These are phyloP conservation scores for Dipodomys merriami DNA, from an alignment of 2,113 vertebrate genomes.

Conservation along the genomic window DNA sequence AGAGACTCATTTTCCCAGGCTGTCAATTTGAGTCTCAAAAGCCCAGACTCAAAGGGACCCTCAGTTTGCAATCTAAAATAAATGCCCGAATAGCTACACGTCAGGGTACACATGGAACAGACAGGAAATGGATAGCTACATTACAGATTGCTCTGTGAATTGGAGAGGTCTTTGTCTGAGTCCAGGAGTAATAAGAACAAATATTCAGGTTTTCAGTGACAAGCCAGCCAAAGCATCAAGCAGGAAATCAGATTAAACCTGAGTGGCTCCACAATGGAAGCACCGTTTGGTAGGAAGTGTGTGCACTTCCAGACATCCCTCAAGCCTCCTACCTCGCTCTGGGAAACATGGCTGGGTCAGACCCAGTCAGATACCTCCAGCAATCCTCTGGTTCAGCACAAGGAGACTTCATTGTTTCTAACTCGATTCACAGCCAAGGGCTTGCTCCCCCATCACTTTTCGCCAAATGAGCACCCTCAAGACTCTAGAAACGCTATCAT, in stretches of 20 bases:
- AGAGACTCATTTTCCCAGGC: conserved; percentile 71
- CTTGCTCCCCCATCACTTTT: not conserved
- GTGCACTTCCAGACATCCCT: not conserved
- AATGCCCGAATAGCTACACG: conserved; percentile 69
- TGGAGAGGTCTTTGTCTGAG: conserved; percentile 74
- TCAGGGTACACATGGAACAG: conserved; percentile 60
- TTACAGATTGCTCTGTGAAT: conserved; percentile 63
- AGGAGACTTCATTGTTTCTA: conserved; percentile 30
- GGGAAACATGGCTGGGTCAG: not conserved
- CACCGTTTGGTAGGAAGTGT: conserved; percentile 21
- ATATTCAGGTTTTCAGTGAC: conserved; percentile 70
- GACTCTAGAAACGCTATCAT: conserved; percentile 8
- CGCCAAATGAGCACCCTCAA: conserved; percentile 1
- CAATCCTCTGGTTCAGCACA: conserved; percentile 27
- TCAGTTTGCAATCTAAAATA: conserved; percentile 71
- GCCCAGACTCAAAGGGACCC: conserved; percentile 71
- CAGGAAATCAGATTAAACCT: conserved; percentile 72
- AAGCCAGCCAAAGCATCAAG: conserved; percentile 54
- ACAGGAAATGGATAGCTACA: conserved; percentile 59
- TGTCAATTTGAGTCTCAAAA: conserved; percentile 79
- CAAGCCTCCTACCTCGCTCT: not conserved
- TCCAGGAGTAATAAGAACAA: conserved; percentile 69
- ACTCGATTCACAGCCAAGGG: conserved; percentile 54
- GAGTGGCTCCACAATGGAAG: conserved; percentile 53
- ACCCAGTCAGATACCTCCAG: not conserved